Evolutionary conservation across 2,888 invertebrate species (phyloP), one percentile per base, ranked within the genome.

Genomic region (Caenorhabditis doughertyi): DNA sequence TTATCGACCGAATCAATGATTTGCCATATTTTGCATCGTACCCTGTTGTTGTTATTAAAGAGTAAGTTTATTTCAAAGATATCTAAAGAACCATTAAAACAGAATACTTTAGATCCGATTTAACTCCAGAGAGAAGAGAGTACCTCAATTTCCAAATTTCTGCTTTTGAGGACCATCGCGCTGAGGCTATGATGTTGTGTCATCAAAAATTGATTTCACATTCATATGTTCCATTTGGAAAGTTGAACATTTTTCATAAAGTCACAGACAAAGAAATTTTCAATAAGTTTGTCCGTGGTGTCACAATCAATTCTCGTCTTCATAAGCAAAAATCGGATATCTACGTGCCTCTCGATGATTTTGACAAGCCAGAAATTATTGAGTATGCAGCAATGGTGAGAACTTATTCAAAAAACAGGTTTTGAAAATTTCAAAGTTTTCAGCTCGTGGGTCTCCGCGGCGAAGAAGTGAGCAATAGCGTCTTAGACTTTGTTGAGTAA

Each of bases 401-500:
- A 42, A 16, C 16, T 3, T 42, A 13, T 3, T 42, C 1, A 8
- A 3, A 21, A 49, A 21, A 13, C 27, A 13, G 25, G 11, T 27
- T 39, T 25, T 27, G 23, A n/a, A 44, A 3, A n/a, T n/a, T n/a
- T n/a, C n/a, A n/a, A n/a, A n/a, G 21, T 44, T 58, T 62, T 35
- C 62, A 72, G 72, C 21, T 73, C 1, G 21, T 47, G 21, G 44
- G 16, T n/a, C 21, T 29, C 2, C 73, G 73, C 21, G 64, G 44
- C 0, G 73, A 73, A 7, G 47, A 60, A 8, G 32, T 47, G 1
- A 18, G 1, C 4, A 44, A 44, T 5, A 4, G 32, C 1, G 3
- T 55, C 18, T 2, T 73, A 11, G 55, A 65, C 8, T 64, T 55
- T 16, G 55, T 64, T n/a, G 55, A 73, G 73, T 73, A 21, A 47